Evolutionary conservation across 1,140 invertebrate genomes (phyloP).

Genomic region (Pectinophora gossypiella): DNA sequence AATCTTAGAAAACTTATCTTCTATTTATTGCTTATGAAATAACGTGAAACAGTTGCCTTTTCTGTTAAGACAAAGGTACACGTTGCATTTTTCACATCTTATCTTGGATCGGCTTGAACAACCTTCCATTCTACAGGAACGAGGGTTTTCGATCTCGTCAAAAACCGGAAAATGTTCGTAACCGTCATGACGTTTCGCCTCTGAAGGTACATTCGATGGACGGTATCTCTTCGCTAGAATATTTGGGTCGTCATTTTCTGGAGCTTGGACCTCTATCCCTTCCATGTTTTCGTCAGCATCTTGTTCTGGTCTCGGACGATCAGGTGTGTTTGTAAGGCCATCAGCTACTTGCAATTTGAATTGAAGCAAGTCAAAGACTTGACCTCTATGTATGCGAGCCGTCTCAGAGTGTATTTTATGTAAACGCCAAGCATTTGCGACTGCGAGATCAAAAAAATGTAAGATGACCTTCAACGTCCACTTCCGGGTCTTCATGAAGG

Average conservation of each 20-base stretch:
- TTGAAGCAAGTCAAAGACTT: constrained; percentile 4
- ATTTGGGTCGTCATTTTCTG: too few relatives aligned
- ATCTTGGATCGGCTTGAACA: constrained; percentile 4
- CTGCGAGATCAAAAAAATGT: constrained; percentile 9
- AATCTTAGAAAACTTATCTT: too few relatives aligned
- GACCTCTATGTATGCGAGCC: background rate
- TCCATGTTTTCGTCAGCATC: background rate
- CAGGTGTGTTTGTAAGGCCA: too few relatives aligned
- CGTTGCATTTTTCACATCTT: constrained; percentile 9
- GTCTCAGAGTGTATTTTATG: constrained; percentile 1
- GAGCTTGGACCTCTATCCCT: background rate
- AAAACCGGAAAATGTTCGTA: constrained; percentile 8
- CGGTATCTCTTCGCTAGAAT: background rate
- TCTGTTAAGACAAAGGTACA: constrained; percentile 1
- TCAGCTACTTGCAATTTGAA: constrained; percentile 9
- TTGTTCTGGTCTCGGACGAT: background rate
- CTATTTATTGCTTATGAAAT: background rate
- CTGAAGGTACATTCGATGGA: background rate
- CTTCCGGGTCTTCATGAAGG: constrained; percentile 8
- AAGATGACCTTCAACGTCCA: constrained; percentile 14
- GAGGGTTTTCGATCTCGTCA: constrained; percentile 1
- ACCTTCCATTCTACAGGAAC: constrained; percentile 2
- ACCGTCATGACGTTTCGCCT: constrained; percentile 7
- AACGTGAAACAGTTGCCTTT: constrained; percentile 8
- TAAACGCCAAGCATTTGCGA: constrained; percentile 3